These are phyloP conservation scores for Drosophila sucinea DNA, from an alignment of 1,140 invertebrate species.

Conservation along the genomic window DNA sequence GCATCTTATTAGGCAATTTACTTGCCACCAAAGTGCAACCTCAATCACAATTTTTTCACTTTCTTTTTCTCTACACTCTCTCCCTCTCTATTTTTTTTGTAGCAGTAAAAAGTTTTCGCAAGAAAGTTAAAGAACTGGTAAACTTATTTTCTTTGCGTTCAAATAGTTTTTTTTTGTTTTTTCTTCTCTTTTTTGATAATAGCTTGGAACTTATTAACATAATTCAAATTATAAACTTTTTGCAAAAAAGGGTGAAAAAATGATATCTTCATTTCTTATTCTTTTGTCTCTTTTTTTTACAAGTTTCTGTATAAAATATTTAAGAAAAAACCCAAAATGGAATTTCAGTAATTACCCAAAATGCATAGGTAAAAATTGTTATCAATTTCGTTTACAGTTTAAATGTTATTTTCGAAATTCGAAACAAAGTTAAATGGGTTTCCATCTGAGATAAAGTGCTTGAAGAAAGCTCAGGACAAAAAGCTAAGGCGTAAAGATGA, in stretches of 20 bases:
- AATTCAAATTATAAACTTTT: conserved; percentile 39
- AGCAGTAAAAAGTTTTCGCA: conserved; percentile 38
- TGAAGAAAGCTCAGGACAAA: background rate
- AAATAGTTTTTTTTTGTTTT: conserved; percentile 51
- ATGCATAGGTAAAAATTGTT: conserved; percentile 25
- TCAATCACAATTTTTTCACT: background rate
- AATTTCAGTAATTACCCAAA: conserved; percentile 39
- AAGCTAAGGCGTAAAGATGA: background rate
- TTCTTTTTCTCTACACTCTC: conserved; percentile 8
- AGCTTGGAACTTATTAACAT: conserved; percentile 71
- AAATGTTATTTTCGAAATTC: background rate
- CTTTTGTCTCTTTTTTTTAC: background rate
- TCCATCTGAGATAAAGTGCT: background rate
- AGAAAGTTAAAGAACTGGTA: conserved; percentile 57
- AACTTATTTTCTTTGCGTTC: conserved; percentile 57
- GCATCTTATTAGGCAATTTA: conserved; percentile 48
- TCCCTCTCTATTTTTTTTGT: conserved; percentile 17
- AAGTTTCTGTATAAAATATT: conserved; percentile 57
- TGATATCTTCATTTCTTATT: conserved; percentile 3
- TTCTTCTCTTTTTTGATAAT: conserved; percentile 44
- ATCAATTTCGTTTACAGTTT: background rate
- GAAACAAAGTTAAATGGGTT: background rate
- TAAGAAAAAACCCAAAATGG: conserved; percentile 37
- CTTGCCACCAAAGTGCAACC: conserved; percentile 13
- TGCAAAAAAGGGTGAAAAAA: background rate